Evolutionary conservation across 2,113 vertebrate genomes (phyloP), one percentile per base, ranked within the genome.

Genomic region (Hydrochoerus hydrochaeris): DNA sequence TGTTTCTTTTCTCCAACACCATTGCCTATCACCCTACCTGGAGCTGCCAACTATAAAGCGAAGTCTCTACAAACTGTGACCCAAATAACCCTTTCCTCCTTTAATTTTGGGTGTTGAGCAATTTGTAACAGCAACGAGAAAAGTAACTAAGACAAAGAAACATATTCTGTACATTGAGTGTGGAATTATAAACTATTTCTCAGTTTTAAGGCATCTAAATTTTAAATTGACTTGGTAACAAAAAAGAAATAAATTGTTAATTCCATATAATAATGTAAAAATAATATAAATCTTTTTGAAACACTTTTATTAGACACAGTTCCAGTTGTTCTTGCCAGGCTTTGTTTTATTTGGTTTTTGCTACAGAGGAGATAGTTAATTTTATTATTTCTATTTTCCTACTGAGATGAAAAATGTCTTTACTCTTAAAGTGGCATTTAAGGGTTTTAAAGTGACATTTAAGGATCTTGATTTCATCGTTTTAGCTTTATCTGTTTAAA

Each of bases 131-230:
- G 73, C 73, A 44, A 46, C 28, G 38, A 75, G 73, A 44, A 75
- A 75, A 75, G 10, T 26, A 73, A 38, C 10, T 73, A 75, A 75
- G 24, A 75, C 73, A 28, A 28, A 46, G 38, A 88, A 2, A 38
- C 32, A 75, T n/a, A 78, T 14, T 77, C 28, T 49, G 67, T 93
- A 77, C 7, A 67, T 30, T 89, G 5, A 10, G 28, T 89, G 35
- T 94, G n/a, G 20, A 85, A 88, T 81, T 80, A 46, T 82, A 82
- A 94, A 69, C 35, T 77, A 77, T 44, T 77, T 90, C 35, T 77
- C 26, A 81, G 28, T 88, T 88, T 81, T 32, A 93, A 73, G n/a
- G 26, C 8, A 85, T 90, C n/a, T 88, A 67, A 7, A 91, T 80
- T 95, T 95, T 82, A 85, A 89, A 85, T 49, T 80, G 82, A 62